Base-by-base conservation (phyloP, 2,888 invertebrate genomes). In the Nymphalis polychloros region DNA sequence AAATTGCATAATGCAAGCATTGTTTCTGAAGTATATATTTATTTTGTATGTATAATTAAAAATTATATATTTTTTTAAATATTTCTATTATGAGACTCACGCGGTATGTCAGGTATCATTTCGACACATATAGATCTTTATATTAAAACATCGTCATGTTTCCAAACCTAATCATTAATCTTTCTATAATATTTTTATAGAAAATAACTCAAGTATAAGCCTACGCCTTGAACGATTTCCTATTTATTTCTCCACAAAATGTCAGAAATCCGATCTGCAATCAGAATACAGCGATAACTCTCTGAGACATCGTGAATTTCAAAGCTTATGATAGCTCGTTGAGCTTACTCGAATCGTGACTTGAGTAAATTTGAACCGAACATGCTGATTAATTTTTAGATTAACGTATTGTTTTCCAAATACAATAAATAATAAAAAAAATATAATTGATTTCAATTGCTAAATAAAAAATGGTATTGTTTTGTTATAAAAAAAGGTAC, bases 261-360 rank as follows among this genome's bases (percentile, higher is more conserved):
- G 59, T 41, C 48, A 62, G 57, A 67, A 49, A 67, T 67, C 57
- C 48, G 59, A 59, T n/a, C 46, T 59, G 52, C 63, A 63, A 67
- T 59, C 50, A 63, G 59, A 63, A 68, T 64, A 60, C 59, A 47
- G 53, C 47, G 31, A 50, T 65, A 69, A 50, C 57, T 52, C 61
- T 20, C 46, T 46, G 61, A 68, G 63, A 67, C 69, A 66, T 67
- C 64, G 49, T 23, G 27, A 68, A 68, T 68, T 70, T 68, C 67
- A 64, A 64, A 64, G 60, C 65, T 50, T 48, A 66, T 62, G 64
- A 65, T 69, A 69, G 67, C 53, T 72, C 55, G 55, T 68, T 60
- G 68, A 70, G 68, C 63, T 72, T 64, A 64, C 47, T 47, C 19
- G 63, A 63, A 47, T 67, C 67, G 68, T 64, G 67, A 72, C 65